phyloP scores from a whole-genome alignment of 2,888 invertebrate genomes.

The Perizoma flavofasciatum region DNA sequence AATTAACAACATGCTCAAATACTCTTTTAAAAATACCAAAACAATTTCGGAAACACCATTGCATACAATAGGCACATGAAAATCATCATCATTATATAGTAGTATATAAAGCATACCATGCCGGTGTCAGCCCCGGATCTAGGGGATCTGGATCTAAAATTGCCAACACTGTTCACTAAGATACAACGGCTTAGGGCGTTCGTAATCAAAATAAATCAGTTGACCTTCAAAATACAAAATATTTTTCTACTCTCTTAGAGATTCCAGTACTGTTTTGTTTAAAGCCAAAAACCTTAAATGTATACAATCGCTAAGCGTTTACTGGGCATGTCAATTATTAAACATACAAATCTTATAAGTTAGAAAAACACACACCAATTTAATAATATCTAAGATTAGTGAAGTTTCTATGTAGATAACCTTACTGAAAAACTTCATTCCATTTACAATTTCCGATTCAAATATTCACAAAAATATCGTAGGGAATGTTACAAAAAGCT shows the following conservation, averaged over 20 bases:
- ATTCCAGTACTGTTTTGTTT: slow-evolving; percentile 66
- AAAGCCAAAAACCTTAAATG: slow-evolving; percentile 75
- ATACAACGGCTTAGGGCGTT: background rate
- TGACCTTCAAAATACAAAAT: slow-evolving; percentile 15
- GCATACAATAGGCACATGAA: slow-evolving; percentile 1
- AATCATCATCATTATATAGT: slow-evolving; percentile 2
- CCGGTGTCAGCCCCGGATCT: too few relatives aligned
- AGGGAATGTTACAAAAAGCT: slow-evolving; percentile 22
- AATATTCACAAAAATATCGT: slow-evolving; percentile 5
- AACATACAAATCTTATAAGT: background rate
- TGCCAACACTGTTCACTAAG: too few relatives aligned
- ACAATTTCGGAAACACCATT: slow-evolving; percentile 13
- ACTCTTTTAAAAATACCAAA: slow-evolving; percentile 23
- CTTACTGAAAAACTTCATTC: slow-evolving; percentile 11
- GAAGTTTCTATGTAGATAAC: background rate
- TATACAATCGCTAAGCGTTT: slow-evolving; percentile 74
- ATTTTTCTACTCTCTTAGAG: slow-evolving; percentile 58
- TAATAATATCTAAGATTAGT: slow-evolving; percentile 7
- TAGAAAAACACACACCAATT: slow-evolving; percentile 6
- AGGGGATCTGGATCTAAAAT: too few relatives aligned
- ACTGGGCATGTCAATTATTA: slow-evolving; percentile 40
- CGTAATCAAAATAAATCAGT: slow-evolving; percentile 7
- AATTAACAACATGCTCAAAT: slow-evolving; percentile 22
- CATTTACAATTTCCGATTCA: slow-evolving; percentile 10
- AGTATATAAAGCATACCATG: too few relatives aligned